Evolutionary conservation across 23 tunicate species (phyloP).

Genomic region (Styela clava): DNA sequence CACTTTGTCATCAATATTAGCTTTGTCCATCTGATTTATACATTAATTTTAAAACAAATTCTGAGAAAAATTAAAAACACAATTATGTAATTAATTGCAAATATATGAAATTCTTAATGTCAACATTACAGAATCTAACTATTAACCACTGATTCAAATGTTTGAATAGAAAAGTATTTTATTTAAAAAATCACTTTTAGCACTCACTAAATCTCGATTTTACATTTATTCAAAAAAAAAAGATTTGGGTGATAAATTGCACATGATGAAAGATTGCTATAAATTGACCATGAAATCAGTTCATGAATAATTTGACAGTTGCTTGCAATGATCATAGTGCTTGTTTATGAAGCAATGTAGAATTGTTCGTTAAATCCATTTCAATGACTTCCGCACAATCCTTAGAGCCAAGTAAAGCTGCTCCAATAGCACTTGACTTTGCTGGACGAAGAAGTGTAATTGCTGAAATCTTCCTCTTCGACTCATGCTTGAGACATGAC

Average conservation of each 20-base stretch:
- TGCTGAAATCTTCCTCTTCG: not conserved
- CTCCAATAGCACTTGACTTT: constrained; percentile 23
- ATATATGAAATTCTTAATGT: too few species aligned
- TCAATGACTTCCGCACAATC: not conserved
- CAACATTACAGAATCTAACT: too few species aligned
- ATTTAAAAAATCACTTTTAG: too few species aligned
- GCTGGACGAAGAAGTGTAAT: not conserved
- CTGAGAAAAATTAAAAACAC: too few species aligned
- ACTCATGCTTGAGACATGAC: not conserved
- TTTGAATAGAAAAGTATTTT: too few species aligned
- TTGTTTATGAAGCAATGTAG: not conserved
- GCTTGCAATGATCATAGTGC: not conserved
- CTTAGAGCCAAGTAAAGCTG: constrained; percentile 18
- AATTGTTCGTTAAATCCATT: constrained; percentile 18
- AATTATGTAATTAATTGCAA: too few species aligned
- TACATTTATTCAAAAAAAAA: too few species aligned
- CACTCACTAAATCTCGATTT: too few species aligned
- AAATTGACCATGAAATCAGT: not conserved
- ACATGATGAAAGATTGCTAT: not conserved
- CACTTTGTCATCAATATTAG: constrained; percentile 5
- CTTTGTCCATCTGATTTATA: constrained; percentile 21
- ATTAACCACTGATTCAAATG: too few species aligned
- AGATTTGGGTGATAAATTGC: too few species aligned
- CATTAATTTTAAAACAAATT: too few species aligned
- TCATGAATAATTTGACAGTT: not conserved